Conservation (phyloP, 2,797 vertebrate species). For the Cossypha caffra region DNA sequence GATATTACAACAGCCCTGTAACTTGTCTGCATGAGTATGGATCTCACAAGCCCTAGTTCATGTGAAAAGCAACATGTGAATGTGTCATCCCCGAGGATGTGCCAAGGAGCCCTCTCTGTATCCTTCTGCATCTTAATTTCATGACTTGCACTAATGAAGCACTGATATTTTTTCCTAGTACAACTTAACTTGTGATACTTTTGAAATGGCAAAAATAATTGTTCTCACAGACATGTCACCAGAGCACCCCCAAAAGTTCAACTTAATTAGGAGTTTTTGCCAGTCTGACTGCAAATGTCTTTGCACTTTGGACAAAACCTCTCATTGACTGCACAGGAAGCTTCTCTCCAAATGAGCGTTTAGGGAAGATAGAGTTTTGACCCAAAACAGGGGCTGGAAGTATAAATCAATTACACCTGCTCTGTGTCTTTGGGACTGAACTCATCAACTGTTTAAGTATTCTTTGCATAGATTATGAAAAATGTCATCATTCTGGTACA, state of each 20-base stretch:
- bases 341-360: neutral
- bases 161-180: constrained; percentile 54
- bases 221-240: constrained; percentile 46
- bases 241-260: constrained; percentile 41
- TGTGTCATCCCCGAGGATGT: neutral
- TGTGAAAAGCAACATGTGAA: constrained; percentile 9
- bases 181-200: constrained; percentile 64
- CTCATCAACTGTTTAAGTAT: constrained; percentile 34
- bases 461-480: constrained; percentile 17
- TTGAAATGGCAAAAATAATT: constrained; percentile 67
- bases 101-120: neutral
- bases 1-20: constrained; percentile 14
- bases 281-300: constrained; percentile 38
- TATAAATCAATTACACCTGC: constrained; percentile 42
- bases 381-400: constrained; percentile 10
- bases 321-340: neutral
- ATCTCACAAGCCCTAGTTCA: constrained; percentile 30
- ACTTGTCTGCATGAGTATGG: constrained; percentile 31
- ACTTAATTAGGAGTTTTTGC: constrained; percentile 43
- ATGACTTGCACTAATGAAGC: constrained; percentile 71
- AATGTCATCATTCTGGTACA: constrained; percentile 36
- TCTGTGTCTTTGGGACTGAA: neutral
- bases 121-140: constrained; percentile 64
- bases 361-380: constrained; percentile 7
- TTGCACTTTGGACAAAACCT: constrained; percentile 22